These are phyloP conservation scores for Periparus ater DNA, from an alignment of 2,797 vertebrate species.

Conservation along the genomic window DNA sequence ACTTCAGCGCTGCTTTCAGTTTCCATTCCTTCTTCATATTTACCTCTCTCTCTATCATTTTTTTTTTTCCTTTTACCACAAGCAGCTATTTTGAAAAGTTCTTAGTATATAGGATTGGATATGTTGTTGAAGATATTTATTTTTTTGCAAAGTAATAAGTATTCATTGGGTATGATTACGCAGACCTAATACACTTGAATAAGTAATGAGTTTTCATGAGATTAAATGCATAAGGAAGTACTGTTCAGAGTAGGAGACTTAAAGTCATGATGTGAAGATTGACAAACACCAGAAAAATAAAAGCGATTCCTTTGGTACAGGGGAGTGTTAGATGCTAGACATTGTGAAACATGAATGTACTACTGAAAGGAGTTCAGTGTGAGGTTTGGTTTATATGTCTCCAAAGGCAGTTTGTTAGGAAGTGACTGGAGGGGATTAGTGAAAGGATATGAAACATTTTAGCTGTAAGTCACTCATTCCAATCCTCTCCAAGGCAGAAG, in stretches of 20 bases:
- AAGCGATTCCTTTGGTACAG: neutral
- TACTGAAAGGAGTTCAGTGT: neutral
- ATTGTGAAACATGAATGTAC: neutral
- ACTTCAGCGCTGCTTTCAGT: neutral
- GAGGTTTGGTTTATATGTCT: neutral
- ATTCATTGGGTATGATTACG: neutral
- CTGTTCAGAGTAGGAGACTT: neutral
- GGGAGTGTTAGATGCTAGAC: neutral
- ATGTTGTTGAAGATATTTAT: neutral
- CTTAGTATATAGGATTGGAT: neutral
- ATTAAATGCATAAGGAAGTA: neutral
- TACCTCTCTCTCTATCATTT: neutral
- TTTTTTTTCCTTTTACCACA: neutral
- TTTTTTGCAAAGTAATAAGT: neutral
- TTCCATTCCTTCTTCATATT: neutral
- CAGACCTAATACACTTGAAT: neutral
- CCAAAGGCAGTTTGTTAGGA: conserved; percentile 20
- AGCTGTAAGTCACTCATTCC: conserved; percentile 9
- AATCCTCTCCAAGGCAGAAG: neutral
- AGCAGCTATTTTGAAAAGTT: neutral
- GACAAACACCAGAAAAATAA: neutral
- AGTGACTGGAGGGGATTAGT: neutral
- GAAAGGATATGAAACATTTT: conserved; percentile 24
- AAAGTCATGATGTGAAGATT: neutral
- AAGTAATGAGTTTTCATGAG: neutral